These are phyloP conservation scores for Hormaphis cornu DNA, from an alignment of 1,140 invertebrate species.

Conservation along the genomic window DNA sequence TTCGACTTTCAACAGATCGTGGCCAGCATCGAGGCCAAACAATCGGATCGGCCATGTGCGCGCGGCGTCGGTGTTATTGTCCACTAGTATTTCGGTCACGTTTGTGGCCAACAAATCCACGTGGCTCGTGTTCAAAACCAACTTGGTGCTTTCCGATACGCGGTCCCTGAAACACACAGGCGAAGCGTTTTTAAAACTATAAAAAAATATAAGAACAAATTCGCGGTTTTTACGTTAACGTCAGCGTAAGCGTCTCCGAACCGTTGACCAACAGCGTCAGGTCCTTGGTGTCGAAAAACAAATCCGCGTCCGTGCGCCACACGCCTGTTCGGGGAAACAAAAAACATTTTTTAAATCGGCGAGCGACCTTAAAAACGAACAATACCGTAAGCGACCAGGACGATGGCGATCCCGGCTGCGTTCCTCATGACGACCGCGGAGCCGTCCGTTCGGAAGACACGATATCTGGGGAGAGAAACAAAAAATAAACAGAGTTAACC, in stretches of 20 bases:
- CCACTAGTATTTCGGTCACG: background rate
- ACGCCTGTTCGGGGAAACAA: background rate
- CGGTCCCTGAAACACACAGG: background rate
- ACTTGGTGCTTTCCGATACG: background rate
- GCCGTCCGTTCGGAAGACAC: background rate
- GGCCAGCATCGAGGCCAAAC: conserved; percentile 2
- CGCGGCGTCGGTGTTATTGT: background rate
- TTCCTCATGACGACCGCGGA: background rate
- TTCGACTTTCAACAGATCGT: background rate
- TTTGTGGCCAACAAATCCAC: background rate
- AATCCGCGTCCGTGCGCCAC: background rate
- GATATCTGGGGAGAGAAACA: background rate
- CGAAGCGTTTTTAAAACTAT: background rate
- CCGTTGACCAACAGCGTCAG: conserved; percentile 14
- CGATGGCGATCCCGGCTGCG: background rate
- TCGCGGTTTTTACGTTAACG: background rate
- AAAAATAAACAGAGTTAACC: background rate
- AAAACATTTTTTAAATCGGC: too few species aligned
- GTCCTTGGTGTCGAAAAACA: conserved; percentile 5
- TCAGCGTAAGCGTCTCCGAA: background rate
- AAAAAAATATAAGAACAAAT: background rate
- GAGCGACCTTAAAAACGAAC: too few species aligned
- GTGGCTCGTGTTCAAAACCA: background rate
- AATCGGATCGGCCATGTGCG: background rate
- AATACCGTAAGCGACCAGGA: background rate